Base-by-base conservation (phyloP, 92 coral and sea anemone genomes). In the Zoanthus sansibaricus region DNA sequence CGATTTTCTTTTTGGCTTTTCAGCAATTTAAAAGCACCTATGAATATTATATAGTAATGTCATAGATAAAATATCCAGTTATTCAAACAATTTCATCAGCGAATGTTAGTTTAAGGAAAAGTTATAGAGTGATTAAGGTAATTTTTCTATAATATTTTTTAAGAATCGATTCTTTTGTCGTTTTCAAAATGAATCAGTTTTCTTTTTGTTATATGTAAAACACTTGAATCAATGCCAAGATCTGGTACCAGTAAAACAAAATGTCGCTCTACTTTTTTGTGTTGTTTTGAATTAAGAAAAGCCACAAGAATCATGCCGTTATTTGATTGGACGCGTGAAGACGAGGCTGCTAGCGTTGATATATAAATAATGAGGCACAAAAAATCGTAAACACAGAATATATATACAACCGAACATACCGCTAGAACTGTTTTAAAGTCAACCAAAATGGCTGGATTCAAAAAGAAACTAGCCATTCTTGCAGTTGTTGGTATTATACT, bases 401-500 rank as follows among this genome's bases (percentile, higher is more conserved):
- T 66, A 44, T 62, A 44, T 62, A 15, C 18, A 17, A 33, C 42
- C 70, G 77, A 76, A 25, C 51, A 7, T 15, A 14, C 17, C 62
- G 9, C 20, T 5, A 21, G 14, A 9, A 21, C 7, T 78, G 30
- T 42, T 52, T 67, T 20, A 71, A 64, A 15, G 25, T 64, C 69
- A 61, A 17, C 46, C 85, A 47, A 25, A 80, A 80, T 80, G 85
- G 85, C 85, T 45, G 97, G 97, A 59, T 74, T 93, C 58, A 97
- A 97, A 79, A 90, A 93, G 47, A 97, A 97, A 87, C 76, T 97
- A 30, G 72, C 90, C 37, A 88, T 87, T n/a, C 76, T 97, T 64
- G 99, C 99, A 51, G 94, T 97, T 9, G 83, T 97, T 67, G 98
- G 93, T 62, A 93, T 96, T 67, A 64, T 94, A 62, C 78, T 93